Evolutionary conservation across 2,113 vertebrate genomes (phyloP).

Genomic region (Pheucticus melanocephalus): DNA sequence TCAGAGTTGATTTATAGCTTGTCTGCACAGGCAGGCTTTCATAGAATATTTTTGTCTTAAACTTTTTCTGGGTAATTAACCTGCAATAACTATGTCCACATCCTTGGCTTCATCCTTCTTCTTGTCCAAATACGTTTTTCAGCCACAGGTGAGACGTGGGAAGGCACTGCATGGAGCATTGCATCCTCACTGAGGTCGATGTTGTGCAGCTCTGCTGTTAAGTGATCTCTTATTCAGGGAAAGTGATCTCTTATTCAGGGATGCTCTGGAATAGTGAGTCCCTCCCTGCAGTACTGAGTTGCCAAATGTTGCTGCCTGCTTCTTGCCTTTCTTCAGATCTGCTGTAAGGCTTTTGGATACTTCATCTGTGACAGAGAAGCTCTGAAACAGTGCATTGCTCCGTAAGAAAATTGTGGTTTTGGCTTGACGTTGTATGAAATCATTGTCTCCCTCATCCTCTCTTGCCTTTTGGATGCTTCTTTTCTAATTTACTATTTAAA

Average conservation of each 20-base stretch:
- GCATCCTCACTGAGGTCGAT: background rate
- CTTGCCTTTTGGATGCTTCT: background rate
- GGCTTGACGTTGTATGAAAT: background rate
- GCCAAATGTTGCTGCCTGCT: background rate
- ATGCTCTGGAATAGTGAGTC: background rate
- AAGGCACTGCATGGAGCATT: background rate
- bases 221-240: background rate
- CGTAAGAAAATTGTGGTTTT: background rate
- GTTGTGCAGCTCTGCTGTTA: background rate
- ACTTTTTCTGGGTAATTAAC: background rate
- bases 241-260: background rate
- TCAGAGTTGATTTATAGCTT: slow-evolving; percentile 2
- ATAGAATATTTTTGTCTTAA: background rate
- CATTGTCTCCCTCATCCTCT: background rate
- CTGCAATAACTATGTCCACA: background rate
- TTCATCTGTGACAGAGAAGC: background rate
- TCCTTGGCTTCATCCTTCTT: background rate
- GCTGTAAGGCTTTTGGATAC: background rate
- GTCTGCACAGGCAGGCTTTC: background rate
- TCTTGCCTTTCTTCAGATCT: background rate
- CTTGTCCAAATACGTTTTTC: background rate
- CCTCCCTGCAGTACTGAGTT: background rate
- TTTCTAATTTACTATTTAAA: background rate
- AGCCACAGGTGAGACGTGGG: accelerated
- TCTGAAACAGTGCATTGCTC: background rate